phyloP scores from a whole-genome alignment of 2,113 vertebrate genomes.

The Euleptes europaea region DNA sequence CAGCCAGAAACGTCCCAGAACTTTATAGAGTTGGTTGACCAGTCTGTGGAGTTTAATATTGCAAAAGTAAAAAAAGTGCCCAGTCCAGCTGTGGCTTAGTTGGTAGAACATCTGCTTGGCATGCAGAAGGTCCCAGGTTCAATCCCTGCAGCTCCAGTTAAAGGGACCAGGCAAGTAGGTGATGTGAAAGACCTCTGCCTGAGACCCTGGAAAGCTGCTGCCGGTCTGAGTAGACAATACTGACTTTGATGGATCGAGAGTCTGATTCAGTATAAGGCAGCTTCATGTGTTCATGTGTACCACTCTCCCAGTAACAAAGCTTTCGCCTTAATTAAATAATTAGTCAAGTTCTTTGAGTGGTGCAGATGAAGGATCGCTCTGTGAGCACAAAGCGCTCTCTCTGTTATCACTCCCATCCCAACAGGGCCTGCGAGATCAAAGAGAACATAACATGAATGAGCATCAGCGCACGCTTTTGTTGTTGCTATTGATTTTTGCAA shows the following conservation, averaged over 20 bases:
- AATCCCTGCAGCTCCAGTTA: no score
- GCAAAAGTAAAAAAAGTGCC: not conserved
- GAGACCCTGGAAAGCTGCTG: no score
- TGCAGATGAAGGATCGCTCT: not conserved
- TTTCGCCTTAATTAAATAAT: constrained; percentile 10
- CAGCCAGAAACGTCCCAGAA: not conserved
- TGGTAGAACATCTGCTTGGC: no score
- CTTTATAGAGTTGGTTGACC: not conserved
- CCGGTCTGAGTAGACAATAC: no score
- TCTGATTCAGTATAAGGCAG: no score
- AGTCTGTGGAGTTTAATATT: not conserved
- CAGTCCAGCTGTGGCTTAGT: no score
- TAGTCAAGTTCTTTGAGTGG: not conserved
- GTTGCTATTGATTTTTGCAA: constrained; percentile 15
- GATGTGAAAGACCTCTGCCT: no score
- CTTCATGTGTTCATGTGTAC: no score
- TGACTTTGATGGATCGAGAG: no score
- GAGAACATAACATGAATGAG: not conserved
- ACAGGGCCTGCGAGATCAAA: constrained; percentile 3
- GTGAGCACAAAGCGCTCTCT: not conserved
- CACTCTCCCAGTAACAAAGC: no score
- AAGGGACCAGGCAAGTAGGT: no score
- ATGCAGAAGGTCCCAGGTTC: no score
- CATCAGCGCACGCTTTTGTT: not conserved
- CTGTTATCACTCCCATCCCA: not conserved